These are phyloP conservation scores for Clarias platycephalus DNA, from an alignment of 2,797 vertebrate genomes.

Conservation along the genomic window DNA sequence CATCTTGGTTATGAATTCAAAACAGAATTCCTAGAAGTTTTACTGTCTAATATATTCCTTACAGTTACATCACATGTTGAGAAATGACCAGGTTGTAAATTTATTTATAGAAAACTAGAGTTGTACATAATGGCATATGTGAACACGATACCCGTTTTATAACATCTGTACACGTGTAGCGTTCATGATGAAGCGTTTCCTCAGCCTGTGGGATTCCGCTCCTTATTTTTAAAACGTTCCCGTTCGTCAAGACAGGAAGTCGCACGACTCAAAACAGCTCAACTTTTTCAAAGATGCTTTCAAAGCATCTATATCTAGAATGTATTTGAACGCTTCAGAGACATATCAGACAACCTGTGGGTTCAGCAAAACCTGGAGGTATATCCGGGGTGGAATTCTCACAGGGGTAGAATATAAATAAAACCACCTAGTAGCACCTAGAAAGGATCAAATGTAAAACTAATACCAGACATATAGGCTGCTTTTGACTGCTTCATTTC, in stretches of 20 bases:
- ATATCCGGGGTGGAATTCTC: background rate
- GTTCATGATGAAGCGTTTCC: background rate
- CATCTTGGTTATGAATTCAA: constrained; percentile 5
- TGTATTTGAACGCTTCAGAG: background rate
- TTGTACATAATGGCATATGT: background rate
- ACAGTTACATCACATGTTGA: background rate
- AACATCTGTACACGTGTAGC: background rate
- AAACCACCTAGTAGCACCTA: background rate
- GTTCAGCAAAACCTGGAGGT: constrained; percentile 3
- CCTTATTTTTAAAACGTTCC: background rate
- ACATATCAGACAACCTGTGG: background rate
- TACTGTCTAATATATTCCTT: constrained; percentile 1
- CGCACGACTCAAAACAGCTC: background rate
- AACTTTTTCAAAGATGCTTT: background rate
- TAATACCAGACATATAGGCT: background rate
- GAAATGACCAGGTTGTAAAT: background rate
- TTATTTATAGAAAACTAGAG: background rate
- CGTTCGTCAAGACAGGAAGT: background rate
- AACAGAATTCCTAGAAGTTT: background rate
- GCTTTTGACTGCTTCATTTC: constrained; percentile 17
- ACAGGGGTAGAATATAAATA: constrained; percentile 22
- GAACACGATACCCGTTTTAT: background rate
- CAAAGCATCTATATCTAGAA: background rate
- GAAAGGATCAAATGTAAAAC: background rate
- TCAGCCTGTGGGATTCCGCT: background rate